These are phyloP conservation scores for Chloropsis hardwickii DNA, from an alignment of 2,113 vertebrate species.

Conservation along the genomic window DNA sequence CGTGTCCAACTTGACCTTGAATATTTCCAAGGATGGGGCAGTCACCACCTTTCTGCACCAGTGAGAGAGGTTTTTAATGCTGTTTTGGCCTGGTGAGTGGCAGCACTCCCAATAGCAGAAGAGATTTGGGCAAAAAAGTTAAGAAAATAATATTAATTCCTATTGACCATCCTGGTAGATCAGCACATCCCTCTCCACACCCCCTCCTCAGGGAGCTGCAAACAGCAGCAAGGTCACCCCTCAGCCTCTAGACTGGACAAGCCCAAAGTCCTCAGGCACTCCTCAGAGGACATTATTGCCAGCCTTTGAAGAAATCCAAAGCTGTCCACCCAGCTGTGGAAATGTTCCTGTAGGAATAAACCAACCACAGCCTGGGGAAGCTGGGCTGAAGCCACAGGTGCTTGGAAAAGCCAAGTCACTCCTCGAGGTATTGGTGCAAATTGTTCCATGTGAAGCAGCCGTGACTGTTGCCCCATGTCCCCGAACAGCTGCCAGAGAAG, in stretches of 20 bases:
- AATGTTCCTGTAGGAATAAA: not conserved
- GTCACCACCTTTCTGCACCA: not conserved
- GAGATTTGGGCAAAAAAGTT: too few species aligned
- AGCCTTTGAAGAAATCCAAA: not conserved
- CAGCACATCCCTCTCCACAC: not conserved
- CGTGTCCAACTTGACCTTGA: too few species aligned
- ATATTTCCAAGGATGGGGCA: not conserved
- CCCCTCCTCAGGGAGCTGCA: not conserved
- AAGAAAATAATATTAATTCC: too few species aligned
- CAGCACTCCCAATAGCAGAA: too few species aligned
- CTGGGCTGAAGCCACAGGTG: not conserved
- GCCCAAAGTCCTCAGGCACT: not conserved
- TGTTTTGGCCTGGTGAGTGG: too few species aligned
- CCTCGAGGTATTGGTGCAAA: accelerated
- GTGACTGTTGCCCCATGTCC: not conserved
- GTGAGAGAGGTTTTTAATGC: too few species aligned
- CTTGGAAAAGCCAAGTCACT: not conserved
- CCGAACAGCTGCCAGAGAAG: not conserved
- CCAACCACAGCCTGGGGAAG: not conserved
- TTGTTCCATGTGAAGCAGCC: not conserved
- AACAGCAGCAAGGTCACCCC: not conserved
- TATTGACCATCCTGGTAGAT: too few species aligned
- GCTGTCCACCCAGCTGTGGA: not conserved
- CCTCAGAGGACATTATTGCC: not conserved
- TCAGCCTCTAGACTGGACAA: not conserved